phyloP scores from a whole-genome alignment of 53 echinoderm and acorn worm genomes.

The Hippasteria phrygiana region DNA sequence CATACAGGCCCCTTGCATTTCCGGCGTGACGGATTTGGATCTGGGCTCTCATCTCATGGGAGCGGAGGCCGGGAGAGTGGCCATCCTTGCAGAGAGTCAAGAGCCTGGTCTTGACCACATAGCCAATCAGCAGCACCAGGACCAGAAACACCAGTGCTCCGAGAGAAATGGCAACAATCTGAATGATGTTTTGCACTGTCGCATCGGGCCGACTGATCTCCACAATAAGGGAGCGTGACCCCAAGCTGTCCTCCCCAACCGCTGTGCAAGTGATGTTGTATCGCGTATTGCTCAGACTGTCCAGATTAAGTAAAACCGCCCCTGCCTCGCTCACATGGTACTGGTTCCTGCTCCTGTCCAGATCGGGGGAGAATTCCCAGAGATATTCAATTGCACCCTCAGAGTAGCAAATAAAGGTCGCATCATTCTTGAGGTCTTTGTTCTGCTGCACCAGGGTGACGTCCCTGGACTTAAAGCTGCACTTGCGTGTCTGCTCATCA shows the following conservation, averaged over 20 bases:
- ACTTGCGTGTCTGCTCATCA: background rate
- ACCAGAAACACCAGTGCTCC: conserved; percentile 6
- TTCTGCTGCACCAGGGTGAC: background rate
- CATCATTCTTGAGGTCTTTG: background rate
- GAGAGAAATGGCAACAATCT: conserved; percentile 39
- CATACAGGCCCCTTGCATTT: conserved; percentile 19
- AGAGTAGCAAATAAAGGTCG: conserved; percentile 39
- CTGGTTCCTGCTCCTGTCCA: conserved; percentile 25
- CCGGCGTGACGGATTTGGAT: conserved; percentile 53
- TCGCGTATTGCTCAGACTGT: conserved; percentile 1
- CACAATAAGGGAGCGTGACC: conserved; percentile 16
- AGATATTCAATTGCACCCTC: conserved; percentile 25
- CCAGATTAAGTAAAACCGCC: conserved; percentile 40
- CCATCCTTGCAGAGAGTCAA: background rate
- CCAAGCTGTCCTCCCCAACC: conserved; percentile 39
- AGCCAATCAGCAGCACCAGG: conserved; percentile 19
- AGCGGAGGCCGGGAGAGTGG: background rate
- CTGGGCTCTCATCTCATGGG: conserved; percentile 57
- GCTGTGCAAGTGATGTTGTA: conserved; percentile 63
- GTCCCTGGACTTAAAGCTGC: conserved; percentile 4
- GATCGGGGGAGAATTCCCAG: conserved; percentile 18
- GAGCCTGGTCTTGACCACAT: conserved; percentile 20
- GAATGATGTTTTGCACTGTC: background rate
- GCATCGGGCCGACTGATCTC: conserved; percentile 3
- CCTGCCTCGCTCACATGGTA: conserved; percentile 12